phyloP scores from a whole-genome alignment of 2,113 vertebrate species.

The Heptranchias perlo region DNA sequence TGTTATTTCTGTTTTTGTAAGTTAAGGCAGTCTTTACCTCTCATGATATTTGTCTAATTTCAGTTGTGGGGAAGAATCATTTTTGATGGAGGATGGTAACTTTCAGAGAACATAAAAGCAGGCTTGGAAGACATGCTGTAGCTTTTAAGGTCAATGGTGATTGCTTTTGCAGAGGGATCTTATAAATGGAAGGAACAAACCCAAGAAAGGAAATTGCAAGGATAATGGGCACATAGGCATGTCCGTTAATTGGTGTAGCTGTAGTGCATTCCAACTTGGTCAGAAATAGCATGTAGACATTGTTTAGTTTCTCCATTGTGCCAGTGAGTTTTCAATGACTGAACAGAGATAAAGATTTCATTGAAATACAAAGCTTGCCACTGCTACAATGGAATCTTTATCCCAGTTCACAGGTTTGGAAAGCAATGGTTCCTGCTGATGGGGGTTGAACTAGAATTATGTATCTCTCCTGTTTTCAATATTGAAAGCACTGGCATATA shows the following conservation, averaged over 20 bases:
- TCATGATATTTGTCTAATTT: neutral
- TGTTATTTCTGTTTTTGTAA: neutral
- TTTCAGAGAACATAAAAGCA: neutral
- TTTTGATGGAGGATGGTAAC: neutral
- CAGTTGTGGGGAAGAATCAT: neutral
- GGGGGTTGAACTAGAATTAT: neutral
- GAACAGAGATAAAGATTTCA: neutral
- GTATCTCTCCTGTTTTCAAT: neutral
- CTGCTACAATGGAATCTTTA: neutral
- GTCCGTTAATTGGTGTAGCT: neutral
- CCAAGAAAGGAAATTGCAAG: neutral
- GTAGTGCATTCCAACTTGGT: neutral
- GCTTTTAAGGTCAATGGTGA: neutral
- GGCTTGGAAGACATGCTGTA: neutral
- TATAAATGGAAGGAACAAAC: neutral
- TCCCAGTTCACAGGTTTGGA: neutral
- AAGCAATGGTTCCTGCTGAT: neutral
- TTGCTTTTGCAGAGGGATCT: neutral
- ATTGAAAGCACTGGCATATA: neutral
- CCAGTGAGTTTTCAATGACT: neutral
- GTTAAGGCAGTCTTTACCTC: neutral
- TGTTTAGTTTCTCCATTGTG: neutral
- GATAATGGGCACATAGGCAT: neutral
- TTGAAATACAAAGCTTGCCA: neutral
- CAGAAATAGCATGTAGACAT: neutral